phyloP scores from a whole-genome alignment of 2,888 invertebrate genomes.

The Beris chalybata region DNA sequence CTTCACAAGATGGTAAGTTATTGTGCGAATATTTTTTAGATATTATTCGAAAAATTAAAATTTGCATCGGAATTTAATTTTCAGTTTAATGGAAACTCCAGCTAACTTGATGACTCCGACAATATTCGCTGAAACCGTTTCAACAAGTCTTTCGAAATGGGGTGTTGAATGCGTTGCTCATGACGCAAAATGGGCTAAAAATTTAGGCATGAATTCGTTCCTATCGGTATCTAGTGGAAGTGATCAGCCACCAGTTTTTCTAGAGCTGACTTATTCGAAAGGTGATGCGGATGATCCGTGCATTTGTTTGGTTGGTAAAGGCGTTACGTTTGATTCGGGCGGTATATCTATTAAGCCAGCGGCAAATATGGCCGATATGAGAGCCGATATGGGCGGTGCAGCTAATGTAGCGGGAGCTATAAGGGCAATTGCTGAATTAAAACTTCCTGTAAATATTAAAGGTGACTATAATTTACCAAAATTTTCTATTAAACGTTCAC shows the following conservation, averaged over 20 bases:
- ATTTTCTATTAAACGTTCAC: neutral
- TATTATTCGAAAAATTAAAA: neutral
- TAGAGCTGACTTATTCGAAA: constrained; percentile 72
- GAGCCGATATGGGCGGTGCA: constrained; percentile 82
- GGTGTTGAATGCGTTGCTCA: constrained; percentile 56
- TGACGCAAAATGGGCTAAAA: constrained; percentile 72
- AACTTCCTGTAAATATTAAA: constrained; percentile 69
- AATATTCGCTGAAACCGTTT: constrained; percentile 68
- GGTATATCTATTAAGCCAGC: constrained; percentile 69
- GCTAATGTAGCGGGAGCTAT: constrained; percentile 71
- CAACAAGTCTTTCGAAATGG: constrained; percentile 35
- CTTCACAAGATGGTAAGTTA: constrained; percentile 60
- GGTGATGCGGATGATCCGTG: constrained; percentile 55
- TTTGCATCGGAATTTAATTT: neutral
- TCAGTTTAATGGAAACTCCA: constrained; percentile 69
- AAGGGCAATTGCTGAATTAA: constrained; percentile 66
- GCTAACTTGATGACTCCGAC: constrained; percentile 76
- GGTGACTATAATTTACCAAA: constrained; percentile 49
- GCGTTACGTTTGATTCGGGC: constrained; percentile 70
- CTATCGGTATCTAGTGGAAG: constrained; percentile 73
- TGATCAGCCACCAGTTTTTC: constrained; percentile 71
- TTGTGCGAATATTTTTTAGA: neutral
- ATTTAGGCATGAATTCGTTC: constrained; percentile 75
- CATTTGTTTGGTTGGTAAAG: constrained; percentile 71
- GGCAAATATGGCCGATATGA: constrained; percentile 63